A percentile compares a stretch with the other conserved stretches of the same genome.
Conservation (phyloP, 2,797 vertebrate genomes). For the Remorina albescens region DNA sequence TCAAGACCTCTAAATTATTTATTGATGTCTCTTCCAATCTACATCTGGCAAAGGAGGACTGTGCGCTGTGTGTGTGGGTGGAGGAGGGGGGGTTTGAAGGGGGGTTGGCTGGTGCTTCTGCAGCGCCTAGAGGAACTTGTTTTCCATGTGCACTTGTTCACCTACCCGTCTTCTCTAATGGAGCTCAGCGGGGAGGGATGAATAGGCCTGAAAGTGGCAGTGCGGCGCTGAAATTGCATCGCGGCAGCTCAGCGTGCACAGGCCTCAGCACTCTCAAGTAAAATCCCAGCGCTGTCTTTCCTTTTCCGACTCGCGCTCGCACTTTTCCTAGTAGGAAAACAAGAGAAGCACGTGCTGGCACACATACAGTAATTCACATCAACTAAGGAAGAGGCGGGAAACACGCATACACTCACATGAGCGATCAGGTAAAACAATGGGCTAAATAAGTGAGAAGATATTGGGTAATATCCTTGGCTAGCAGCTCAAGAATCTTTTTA, state of each 20-base stretch:
- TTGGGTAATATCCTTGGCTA: slow-evolving; percentile 58
- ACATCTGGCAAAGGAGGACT: slow-evolving; percentile 85
- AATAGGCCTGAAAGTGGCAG: slow-evolving; percentile 74
- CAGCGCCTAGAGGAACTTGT: slow-evolving; percentile 89
- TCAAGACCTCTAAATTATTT: slow-evolving; percentile 94
- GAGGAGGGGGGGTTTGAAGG: slow-evolving; percentile 23
- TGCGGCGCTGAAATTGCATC: slow-evolving; percentile 72
- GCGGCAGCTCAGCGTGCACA: slow-evolving; percentile 57
- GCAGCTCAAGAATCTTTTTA: slow-evolving; percentile 61
- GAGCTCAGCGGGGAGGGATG: slow-evolving; percentile 83
- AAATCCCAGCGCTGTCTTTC: slow-evolving; percentile 72
- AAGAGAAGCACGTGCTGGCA: slow-evolving; percentile 2
- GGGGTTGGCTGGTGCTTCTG: slow-evolving; percentile 52
- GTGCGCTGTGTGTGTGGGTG: slow-evolving; percentile 47
- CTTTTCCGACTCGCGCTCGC: slow-evolving; percentile 41
- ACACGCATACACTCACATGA: slow-evolving; percentile 32
- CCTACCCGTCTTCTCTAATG: slow-evolving; percentile 85
- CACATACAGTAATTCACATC: slow-evolving; percentile 55
- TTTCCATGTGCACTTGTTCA: slow-evolving; percentile 91
- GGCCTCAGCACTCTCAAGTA: slow-evolving; percentile 43
- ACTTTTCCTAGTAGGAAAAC: slow-evolving; percentile 44
- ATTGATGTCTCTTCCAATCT: slow-evolving; percentile 96
- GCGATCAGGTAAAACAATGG: slow-evolving; percentile 33
- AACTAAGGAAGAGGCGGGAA: slow-evolving; percentile 23
- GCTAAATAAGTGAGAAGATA: slow-evolving; percentile 55